phyloP scores from a whole-genome alignment of 2,113 vertebrate species.

The Elaphurus davidianus region DNA sequence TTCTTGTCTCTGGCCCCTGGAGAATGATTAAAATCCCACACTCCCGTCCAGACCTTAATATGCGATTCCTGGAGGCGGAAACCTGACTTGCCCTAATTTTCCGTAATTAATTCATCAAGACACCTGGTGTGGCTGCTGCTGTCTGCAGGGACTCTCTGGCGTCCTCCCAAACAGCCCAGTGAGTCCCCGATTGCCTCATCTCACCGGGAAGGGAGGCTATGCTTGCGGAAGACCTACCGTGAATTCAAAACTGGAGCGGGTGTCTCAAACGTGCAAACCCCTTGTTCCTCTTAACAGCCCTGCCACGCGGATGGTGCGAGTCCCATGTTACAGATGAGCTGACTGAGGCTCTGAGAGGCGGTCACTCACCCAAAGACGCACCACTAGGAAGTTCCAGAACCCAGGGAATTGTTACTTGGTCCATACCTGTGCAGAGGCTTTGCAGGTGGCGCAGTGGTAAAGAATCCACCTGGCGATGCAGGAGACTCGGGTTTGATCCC shows the following conservation, averaged over 20 bases:
- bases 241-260: neutral
- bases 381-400: neutral
- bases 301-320: neutral
- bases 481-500: neutral
- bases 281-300: neutral
- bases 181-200: neutral
- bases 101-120: constrained; percentile 74
- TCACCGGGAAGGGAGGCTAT: neutral
- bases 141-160: neutral
- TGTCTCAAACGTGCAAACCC: neutral
- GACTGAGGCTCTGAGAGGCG: neutral
- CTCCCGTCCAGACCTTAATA: neutral
- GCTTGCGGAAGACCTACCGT: neutral
- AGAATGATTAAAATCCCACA: neutral
- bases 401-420: neutral
- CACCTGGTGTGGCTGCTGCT: neutral
- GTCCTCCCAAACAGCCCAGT: neutral
- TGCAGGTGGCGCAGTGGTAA: neutral
- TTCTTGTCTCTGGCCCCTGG: neutral
- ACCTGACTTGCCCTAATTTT: constrained; percentile 67
- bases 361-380: neutral
- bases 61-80: neutral
- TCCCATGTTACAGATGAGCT: neutral
- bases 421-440: neutral
- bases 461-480: neutral